phyloP scores from a whole-genome alignment of 2,797 vertebrate species.

The Arnoldichthys spilopterus region DNA sequence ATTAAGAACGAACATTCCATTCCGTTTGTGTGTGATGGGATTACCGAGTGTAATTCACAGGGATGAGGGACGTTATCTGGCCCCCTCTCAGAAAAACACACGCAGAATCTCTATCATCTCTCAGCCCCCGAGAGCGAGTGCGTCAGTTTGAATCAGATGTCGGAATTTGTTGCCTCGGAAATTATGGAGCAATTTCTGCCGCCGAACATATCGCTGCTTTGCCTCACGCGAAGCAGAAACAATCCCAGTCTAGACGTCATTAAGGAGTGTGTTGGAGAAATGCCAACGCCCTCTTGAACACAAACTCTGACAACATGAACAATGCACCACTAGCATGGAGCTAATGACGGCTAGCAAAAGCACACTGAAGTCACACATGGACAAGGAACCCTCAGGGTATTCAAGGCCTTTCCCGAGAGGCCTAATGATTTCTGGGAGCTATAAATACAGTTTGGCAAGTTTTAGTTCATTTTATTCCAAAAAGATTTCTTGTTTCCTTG shows the following conservation, averaged over 20 bases:
- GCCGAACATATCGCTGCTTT: conserved; percentile 27
- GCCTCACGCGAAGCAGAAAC: conserved; percentile 32
- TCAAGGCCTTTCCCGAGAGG: too few relatives aligned
- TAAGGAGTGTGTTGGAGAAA: conserved; percentile 45
- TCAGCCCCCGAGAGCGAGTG: conserved; percentile 28
- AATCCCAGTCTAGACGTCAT: conserved; percentile 23
- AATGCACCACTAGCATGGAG: conserved; percentile 28
- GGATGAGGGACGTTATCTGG: conserved; percentile 46
- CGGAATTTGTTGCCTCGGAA: conserved; percentile 37
- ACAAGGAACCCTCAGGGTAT: too few relatives aligned
- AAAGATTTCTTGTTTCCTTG: too few relatives aligned
- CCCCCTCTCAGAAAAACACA: conserved; percentile 42
- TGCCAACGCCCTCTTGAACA: conserved; percentile 11
- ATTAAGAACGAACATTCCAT: conserved; percentile 59
- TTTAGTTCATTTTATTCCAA: too few relatives aligned
- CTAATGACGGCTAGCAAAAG: too few relatives aligned
- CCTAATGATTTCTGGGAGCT: too few relatives aligned
- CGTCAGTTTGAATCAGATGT: conserved; percentile 35
- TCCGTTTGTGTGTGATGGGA: conserved; percentile 54
- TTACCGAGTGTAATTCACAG: conserved; percentile 56
- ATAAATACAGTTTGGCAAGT: too few relatives aligned
- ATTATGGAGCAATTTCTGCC: conserved; percentile 30
- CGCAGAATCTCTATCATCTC: conserved; percentile 40
- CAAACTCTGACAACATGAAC: conserved; percentile 8
- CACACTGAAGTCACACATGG: too few relatives aligned